Evolutionary conservation across 2,113 vertebrate genomes (phyloP), one percentile per base, ranked within the genome.

Genomic region (Phylloscopus trochiloides): DNA sequence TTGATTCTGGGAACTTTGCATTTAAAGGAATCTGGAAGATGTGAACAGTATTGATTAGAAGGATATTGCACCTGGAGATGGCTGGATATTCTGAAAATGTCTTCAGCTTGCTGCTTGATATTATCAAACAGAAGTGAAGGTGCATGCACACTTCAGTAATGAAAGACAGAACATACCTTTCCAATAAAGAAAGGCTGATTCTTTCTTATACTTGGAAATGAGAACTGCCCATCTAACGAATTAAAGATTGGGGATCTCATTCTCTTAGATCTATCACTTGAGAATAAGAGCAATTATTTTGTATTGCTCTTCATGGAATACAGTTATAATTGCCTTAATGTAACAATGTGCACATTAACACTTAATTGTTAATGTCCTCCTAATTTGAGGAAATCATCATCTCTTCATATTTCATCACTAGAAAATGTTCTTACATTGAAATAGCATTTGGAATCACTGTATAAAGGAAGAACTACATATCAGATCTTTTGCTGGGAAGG

Each of bases 261-360:
- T 98, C 97, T 97, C 66, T 87, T 95, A 83, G 58, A 95, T 92
- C 88, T 94, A 92, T 97, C 98, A 97, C 97, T 97, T 97, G 98
- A 98, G 97, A 97, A 97, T 98, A 97, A 96, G 94, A 97, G 92
- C 98, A 98, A 98, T 98, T 98, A 98, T 98, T 97, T 98, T 94
- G 94, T 97, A 97, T 98, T 93, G 96, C 92, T 97, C 98, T 98
- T 98, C 93, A 81, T 97, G 97, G 97, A 96, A 98, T 98, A 97
- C 78, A 87, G 86, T 95, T 98, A 97, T 98, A 98, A 98, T 97
- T 98, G 97, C 92, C 95, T 97, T 97, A 97, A 92, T 96, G 84
- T 97, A 97, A 96, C 55, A 57, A 78, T 94, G 78, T 97, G 97
- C 97, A 86, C 70, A 95, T 98, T 98, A 97, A 97, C 97, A 96